Percentiles rank a stretch among this genome's conserved stretches.
phyloP scores from a whole-genome alignment of 2,113 vertebrate species.

The Cairina moschata region DNA sequence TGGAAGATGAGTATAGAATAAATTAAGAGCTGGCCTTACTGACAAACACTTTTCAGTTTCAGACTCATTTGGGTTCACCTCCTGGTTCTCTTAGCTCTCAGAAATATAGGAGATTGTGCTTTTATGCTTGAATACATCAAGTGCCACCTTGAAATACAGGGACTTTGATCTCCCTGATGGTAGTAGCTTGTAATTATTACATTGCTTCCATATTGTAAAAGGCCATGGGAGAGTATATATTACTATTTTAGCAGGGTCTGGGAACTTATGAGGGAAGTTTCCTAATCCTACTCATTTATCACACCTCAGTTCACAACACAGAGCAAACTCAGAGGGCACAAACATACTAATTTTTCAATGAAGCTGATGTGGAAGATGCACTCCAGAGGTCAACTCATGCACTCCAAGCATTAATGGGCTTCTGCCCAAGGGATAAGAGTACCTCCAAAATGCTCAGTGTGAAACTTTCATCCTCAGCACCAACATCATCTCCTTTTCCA shows the following conservation, averaged over 20 bases:
- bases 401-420: background rate
- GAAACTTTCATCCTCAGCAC: background rate
- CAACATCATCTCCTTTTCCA: background rate
- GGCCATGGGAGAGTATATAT: background rate
- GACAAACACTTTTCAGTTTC: background rate
- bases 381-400: background rate
- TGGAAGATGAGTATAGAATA: background rate
- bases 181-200: background rate
- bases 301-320: background rate
- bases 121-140: background rate
- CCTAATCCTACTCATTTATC: rapidly evolving
- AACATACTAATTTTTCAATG: background rate
- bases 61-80: background rate
- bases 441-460: background rate
- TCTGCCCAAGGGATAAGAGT: background rate
- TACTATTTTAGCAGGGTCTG: background rate
- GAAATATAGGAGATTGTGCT: background rate
- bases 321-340: background rate
- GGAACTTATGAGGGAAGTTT: background rate
- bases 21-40: background rate
- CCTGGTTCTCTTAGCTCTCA: background rate
- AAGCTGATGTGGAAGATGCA: background rate
- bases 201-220: background rate
- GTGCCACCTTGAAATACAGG: background rate
- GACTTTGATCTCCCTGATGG: background rate